Conservation (phyloP, 2,888 invertebrate genomes). For the Ditula angustiorana region DNA sequence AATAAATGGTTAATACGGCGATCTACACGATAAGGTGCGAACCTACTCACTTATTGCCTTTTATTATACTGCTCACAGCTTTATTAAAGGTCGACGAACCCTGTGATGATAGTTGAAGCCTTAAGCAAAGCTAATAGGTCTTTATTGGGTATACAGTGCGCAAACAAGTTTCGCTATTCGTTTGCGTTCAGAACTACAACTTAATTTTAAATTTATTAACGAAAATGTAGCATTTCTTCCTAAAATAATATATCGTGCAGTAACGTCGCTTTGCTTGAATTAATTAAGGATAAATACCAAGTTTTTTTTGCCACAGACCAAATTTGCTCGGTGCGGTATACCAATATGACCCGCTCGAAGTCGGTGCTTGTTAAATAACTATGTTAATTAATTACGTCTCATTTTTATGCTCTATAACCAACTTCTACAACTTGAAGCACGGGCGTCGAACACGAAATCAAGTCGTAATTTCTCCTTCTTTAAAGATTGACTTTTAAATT, state of each 20-base stretch:
- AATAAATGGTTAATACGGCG: conserved; percentile 46
- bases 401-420: conserved; percentile 3
- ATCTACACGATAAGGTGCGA: conserved; percentile 51
- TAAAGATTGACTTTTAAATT: conserved; percentile 33
- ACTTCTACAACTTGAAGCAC: conserved; percentile 5
- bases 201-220: too few relatives aligned
- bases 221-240: too few relatives aligned
- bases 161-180: background rate
- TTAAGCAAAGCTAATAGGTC: conserved; percentile 5
- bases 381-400: conserved; percentile 8
- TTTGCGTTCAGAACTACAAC: too few relatives aligned
- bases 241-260: too few relatives aligned
- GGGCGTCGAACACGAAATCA: conserved; percentile 13
- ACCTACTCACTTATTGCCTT: conserved; percentile 47
- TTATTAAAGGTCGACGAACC: conserved; percentile 33
- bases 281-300: too few relatives aligned
- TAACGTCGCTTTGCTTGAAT: too few relatives aligned
- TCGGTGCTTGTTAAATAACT: conserved; percentile 8
- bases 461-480: conserved; percentile 20
- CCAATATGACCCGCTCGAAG: background rate
- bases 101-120: conserved; percentile 1
- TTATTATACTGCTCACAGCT: conserved; percentile 36
- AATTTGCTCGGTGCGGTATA: background rate
- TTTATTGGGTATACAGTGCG: background rate
- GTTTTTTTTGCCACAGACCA: background rate